A percentile compares a stretch with the other conserved stretches of the same genome.
Evolutionary conservation across 1,140 invertebrate genomes (phyloP).

Genomic region (Drosophila orosa): DNA sequence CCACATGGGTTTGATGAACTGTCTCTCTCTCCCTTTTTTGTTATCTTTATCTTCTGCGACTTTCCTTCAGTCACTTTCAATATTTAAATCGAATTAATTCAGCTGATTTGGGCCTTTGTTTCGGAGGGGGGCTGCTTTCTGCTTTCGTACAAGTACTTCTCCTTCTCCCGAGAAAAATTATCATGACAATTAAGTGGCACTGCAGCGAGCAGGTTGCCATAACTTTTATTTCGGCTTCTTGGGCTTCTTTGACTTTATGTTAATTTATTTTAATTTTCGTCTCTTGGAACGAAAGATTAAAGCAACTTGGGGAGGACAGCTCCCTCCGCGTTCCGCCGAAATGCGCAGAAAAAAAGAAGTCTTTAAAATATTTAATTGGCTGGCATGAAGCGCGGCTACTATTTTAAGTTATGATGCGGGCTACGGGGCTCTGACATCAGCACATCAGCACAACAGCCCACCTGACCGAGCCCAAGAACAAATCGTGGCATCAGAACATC

Average conservation of each 20-base stretch:
- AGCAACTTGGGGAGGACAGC: constrained; percentile 51
- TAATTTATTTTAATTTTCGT: constrained; percentile 75
- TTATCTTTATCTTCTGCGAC: constrained; percentile 14
- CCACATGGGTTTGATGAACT: constrained; percentile 52
- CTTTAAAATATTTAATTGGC: constrained; percentile 75
- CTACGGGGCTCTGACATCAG: constrained; percentile 62
- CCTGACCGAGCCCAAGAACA: constrained; percentile 10
- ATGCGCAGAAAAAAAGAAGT: constrained; percentile 45
- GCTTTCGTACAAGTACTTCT: constrained; percentile 35
- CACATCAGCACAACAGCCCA: constrained; percentile 18
- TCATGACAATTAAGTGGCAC: constrained; percentile 72
- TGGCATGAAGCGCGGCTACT: constrained; percentile 59
- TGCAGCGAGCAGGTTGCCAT: constrained; percentile 49
- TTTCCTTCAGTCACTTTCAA: constrained; percentile 58
- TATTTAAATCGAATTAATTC: constrained; percentile 30
- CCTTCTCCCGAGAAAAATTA: constrained; percentile 46
- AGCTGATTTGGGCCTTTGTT: constrained; percentile 22
- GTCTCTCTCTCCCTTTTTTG: not conserved
- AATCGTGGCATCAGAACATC: constrained; percentile 5
- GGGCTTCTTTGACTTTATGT: constrained; percentile 68
- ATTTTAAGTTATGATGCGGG: constrained; percentile 78
- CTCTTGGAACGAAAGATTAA: constrained; percentile 56
- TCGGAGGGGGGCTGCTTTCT: constrained; percentile 35
- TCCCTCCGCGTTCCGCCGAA: constrained; percentile 26
- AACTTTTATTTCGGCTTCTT: constrained; percentile 52